Percentiles rank a stretch among this genome's conserved stretches.
These are phyloP conservation scores for Dorcus hopei DNA, from an alignment of 2,888 invertebrate genomes.

Conservation along the genomic window DNA sequence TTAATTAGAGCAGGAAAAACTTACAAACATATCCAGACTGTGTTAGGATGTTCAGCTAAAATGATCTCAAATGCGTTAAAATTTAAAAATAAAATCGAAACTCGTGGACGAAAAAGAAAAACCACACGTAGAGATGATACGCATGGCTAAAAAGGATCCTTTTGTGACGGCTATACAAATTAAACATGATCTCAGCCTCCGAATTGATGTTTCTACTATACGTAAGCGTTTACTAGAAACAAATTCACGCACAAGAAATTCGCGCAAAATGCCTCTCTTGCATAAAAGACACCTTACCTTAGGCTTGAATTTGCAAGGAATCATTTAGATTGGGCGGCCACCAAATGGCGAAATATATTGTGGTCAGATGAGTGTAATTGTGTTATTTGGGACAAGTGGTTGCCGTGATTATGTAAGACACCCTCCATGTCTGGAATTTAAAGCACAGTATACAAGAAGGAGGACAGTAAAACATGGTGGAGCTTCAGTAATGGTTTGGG, in stretches of 20 bases:
- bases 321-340: not conserved
- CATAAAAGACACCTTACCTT: not conserved
- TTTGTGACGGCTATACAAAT: not conserved
- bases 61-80: too few relatives aligned
- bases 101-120: not conserved
- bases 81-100: not conserved
- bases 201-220: constrained; percentile 24
- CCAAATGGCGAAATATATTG: constrained; percentile 6
- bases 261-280: not conserved
- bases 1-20: too few relatives aligned
- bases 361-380: constrained; percentile 9
- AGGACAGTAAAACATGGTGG: constrained; percentile 7
- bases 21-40: too few relatives aligned
- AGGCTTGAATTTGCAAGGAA: not conserved
- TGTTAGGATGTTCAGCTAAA: too few relatives aligned
- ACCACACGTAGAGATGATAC: not conserved
- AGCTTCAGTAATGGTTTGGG: constrained; percentile 1
- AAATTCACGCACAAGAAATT: not conserved
- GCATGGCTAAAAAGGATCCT: not conserved
- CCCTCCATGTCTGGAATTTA: not conserved
- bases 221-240: not conserved
- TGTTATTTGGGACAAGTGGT: constrained; percentile 6
- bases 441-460: not conserved
- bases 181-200: not conserved
- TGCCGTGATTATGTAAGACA: not conserved